Base-by-base conservation (phyloP, 53 echinoderm and acorn worm genomes). In the Apostichopus leukothele region DNA sequence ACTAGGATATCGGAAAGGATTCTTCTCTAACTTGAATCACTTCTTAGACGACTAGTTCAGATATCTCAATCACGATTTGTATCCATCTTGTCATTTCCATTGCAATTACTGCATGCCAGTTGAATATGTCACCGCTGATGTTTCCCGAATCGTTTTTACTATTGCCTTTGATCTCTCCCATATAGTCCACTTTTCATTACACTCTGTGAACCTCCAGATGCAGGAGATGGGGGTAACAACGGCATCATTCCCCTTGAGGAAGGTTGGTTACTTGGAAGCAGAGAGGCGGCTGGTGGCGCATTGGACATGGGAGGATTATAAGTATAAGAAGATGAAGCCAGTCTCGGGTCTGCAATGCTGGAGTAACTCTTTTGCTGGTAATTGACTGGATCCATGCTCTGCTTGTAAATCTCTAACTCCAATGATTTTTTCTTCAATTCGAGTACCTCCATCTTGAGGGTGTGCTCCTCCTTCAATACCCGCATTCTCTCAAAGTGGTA, bases 381-480 rank as follows among this genome's bases (percentile, higher is more conserved):
- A 19, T 7, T 16, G 20, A 7, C 7, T 10, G 74, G 74, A 5
- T 39, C 77, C 12, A 13, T 16, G 7, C 50, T 27, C 77, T 27
- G 77, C 26, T 52, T 39, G 26, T 76, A 39, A 13, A 87, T 20
- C 57, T 87, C 52, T 53, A 87, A 1, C 53, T 73, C 74, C 21
- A 87, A 23, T 18, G 52, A 50, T 19, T 87, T 75, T 16, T 87
- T 87, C 75, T 87, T 75, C n/a, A 87, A 19, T 7, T 74, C 53
- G 1, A 87, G 75, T 10, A 87, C 59, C 55, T 87, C 88, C 75
- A 87, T 87, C 55, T 75, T 74, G 21, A 87, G 14, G 19, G 50
- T 39, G 75, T 87, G 88, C 52, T 87, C 74, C 75, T 87, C 88
- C 39, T 75, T 74, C 74, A 87, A 52, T 19, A 52, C n/a, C 74